phyloP scores from a whole-genome alignment of 2,888 invertebrate species.

The Leucoma salicis region DNA sequence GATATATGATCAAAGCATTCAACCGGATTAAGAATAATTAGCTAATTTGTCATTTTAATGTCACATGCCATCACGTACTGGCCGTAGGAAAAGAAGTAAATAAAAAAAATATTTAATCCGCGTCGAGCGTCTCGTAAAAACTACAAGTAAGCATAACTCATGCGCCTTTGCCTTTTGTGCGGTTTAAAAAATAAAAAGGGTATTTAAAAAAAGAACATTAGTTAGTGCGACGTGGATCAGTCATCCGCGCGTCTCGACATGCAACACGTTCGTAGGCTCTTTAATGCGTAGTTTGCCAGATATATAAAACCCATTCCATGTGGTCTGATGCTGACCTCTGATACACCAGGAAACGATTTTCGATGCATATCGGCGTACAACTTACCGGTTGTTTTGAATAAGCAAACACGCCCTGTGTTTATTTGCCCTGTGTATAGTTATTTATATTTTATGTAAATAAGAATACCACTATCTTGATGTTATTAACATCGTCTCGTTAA shows the following conservation, averaged over 20 bases:
- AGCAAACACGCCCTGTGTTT: conserved; percentile 32
- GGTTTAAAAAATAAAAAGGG: conserved; percentile 66
- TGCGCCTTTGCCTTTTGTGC: conserved; percentile 72
- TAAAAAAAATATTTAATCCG: conserved; percentile 76
- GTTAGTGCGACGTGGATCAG: conserved; percentile 75
- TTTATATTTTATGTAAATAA: no score
- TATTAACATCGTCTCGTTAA: no score
- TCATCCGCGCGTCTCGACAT: conserved; percentile 68
- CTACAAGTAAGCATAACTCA: conserved; percentile 78
- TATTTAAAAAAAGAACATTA: conserved; percentile 72
- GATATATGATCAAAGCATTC: conserved; percentile 65
- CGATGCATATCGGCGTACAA: conserved; percentile 28
- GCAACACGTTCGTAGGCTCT: conserved; percentile 65
- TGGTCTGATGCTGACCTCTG: conserved; percentile 57
- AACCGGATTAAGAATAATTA: conserved; percentile 79
- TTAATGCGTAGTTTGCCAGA: conserved; percentile 53
- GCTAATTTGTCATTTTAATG: conserved; percentile 81
- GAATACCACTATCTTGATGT: no score
- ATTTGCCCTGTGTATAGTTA: no score
- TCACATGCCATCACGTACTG: conserved; percentile 79
- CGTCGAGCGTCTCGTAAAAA: conserved; percentile 73
- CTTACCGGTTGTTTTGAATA: conserved; percentile 31
- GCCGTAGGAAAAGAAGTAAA: conserved; percentile 58
- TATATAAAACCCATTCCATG: conserved; percentile 18
- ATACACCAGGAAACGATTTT: conserved; percentile 29